Conservation (phyloP, 2,113 vertebrate genomes). For the Zosterops lateralis region DNA sequence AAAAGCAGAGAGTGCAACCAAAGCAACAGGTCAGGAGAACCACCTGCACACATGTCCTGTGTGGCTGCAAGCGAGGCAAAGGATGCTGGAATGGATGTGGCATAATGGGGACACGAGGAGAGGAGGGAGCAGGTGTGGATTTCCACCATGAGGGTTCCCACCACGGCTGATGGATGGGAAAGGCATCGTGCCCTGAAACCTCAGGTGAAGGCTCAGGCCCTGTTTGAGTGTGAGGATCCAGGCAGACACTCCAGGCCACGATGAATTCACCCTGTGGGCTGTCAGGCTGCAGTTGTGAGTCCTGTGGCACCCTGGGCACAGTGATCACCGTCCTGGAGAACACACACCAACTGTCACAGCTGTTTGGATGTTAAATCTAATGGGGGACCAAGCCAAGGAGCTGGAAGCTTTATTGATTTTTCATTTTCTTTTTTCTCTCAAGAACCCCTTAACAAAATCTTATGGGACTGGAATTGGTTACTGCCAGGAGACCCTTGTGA, state of each 20-base stretch:
- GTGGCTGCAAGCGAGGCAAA: neutral
- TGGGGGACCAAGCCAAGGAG: neutral
- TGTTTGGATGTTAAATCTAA: neutral
- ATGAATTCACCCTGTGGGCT: neutral
- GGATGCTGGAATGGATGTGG: neutral
- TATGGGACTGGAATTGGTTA: neutral
- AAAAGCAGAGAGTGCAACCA: neutral
- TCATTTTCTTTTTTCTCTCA: neutral
- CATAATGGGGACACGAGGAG: fast-evolving
- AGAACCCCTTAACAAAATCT: constrained; percentile 29
- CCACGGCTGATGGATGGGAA: fast-evolving
- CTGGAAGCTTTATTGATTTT: neutral
- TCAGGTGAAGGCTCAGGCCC: neutral
- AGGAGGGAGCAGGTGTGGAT: neutral
- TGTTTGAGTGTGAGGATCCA: neutral
- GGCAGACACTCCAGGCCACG: neutral
- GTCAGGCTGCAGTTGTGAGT: neutral
- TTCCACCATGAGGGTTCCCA: neutral
- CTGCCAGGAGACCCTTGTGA: constrained; percentile 11
- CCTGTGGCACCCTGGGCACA: neutral
- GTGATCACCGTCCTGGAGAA: fast-evolving
- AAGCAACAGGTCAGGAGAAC: neutral
- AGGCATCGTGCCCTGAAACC: neutral
- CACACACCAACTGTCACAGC: fast-evolving
- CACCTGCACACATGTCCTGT: neutral